Conservation (phyloP, 2,797 vertebrate species). For the Neosilurus hyrtlii region DNA sequence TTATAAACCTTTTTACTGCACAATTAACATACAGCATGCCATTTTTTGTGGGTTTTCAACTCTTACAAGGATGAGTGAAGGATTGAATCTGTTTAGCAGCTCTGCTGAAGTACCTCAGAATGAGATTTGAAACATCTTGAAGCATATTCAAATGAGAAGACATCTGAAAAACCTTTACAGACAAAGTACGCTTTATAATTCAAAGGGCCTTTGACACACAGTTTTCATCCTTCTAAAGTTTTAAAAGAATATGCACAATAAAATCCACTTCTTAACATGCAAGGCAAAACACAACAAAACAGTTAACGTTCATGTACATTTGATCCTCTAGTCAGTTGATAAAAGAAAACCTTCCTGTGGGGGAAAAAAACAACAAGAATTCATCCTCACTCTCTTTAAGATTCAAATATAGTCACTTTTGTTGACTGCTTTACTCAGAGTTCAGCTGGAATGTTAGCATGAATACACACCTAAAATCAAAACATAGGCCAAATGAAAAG, state of each 20-base stretch:
- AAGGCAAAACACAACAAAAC: constrained; percentile 16
- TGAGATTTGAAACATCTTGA: neutral
- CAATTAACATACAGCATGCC: neutral
- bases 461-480: constrained; percentile 72
- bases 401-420: constrained; percentile 2
- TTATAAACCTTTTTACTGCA: too few relatives aligned
- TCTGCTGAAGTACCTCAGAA: constrained; percentile 1
- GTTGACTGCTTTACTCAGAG: constrained; percentile 16
- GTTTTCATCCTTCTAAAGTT: constrained; percentile 15
- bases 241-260: neutral
- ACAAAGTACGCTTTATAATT: neutral
- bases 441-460: constrained; percentile 52
- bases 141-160: neutral
- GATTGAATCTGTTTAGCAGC: neutral
- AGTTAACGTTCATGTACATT: neutral
- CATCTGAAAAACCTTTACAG: neutral
- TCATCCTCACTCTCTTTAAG: neutral
- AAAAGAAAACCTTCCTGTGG: neutral
- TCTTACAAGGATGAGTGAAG: neutral
- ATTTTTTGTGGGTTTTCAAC: neutral
- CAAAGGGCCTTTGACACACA: neutral
- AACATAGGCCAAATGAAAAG: constrained; percentile 1
- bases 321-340: constrained; percentile 7
- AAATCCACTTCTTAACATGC: neutral
- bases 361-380: neutral